These are phyloP conservation scores for Anas bernieri DNA, from an alignment of 2,797 vertebrate species.

Conservation along the genomic window DNA sequence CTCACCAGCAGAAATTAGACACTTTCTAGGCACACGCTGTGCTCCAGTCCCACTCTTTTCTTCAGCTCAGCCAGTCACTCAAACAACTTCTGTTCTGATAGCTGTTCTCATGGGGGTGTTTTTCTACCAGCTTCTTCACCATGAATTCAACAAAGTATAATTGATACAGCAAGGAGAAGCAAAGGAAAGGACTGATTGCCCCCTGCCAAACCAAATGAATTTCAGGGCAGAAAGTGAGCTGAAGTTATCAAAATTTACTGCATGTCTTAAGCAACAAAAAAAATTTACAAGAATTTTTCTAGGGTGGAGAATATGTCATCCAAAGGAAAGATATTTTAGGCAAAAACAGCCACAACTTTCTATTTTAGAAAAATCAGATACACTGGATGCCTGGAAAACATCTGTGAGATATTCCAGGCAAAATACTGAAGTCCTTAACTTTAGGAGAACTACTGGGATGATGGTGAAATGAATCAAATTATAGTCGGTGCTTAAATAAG, in stretches of 20 bases:
- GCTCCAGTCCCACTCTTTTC: background rate
- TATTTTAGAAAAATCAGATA: background rate
- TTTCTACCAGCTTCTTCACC: background rate
- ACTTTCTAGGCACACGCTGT: background rate
- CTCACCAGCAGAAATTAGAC: background rate
- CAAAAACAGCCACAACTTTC: background rate
- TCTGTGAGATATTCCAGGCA: background rate
- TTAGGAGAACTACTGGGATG: background rate
- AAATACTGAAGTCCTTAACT: background rate
- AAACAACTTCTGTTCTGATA: background rate
- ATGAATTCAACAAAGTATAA: background rate
- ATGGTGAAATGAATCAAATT: background rate
- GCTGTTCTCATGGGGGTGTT: background rate
- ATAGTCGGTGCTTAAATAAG: background rate
- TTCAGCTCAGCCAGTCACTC: background rate
- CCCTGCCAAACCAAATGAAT: background rate
- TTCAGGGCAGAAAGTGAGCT: background rate
- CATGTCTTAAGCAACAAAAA: background rate
- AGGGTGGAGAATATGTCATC: background rate
- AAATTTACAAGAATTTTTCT: background rate
- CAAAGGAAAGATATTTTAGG: background rate
- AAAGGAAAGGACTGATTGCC: slow-evolving; percentile 26
- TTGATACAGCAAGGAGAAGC: slow-evolving; percentile 31
- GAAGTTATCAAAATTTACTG: background rate
- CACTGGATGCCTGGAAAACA: background rate